phyloP scores from a whole-genome alignment of 1,140 invertebrate species.

The Drosophila murphyi region DNA sequence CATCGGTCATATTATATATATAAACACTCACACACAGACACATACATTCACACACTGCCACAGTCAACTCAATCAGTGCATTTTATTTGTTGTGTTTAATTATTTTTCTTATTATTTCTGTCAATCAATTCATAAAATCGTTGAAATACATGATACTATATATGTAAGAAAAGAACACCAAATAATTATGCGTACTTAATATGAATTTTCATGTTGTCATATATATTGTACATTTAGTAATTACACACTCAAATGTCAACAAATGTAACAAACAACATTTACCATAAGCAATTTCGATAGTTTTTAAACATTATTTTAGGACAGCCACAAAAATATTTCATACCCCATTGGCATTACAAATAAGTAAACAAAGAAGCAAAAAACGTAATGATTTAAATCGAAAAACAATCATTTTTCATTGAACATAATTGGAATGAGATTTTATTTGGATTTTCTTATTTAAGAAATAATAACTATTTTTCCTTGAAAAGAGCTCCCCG shows the following conservation, averaged over 20 bases:
- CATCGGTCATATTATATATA: conserved; percentile 31
- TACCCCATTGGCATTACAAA: conserved; percentile 38
- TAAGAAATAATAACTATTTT: conserved; percentile 51
- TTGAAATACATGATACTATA: conserved; percentile 16
- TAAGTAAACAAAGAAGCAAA: conserved; percentile 31
- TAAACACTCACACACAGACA: conserved; percentile 21
- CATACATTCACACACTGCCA: conserved; percentile 43
- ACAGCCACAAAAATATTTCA: conserved; percentile 76
- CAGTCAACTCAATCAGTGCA: conserved; percentile 34
- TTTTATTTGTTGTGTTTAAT: conserved; percentile 2
- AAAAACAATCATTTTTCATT: conserved; percentile 65
- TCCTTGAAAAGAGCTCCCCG: conserved; percentile 82
- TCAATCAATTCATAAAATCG: conserved; percentile 11
- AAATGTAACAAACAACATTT: conserved; percentile 17
- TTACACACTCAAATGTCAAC: conserved; percentile 13
- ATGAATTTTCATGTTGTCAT: conserved; percentile 16
- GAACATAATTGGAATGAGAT: conserved; percentile 34
- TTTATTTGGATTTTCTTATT: conserved; percentile 60
- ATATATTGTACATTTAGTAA: conserved; percentile 5
- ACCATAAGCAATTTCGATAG: conserved; percentile 44
- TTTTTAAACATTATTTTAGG: conserved; percentile 44
- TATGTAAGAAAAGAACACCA: conserved; percentile 70
- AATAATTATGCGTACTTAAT: conserved; percentile 37
- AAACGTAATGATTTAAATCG: conserved; percentile 34
- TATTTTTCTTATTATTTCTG: conserved; percentile 1